Percentiles rank a stretch among this genome's conserved stretches.
phyloP scores from a whole-genome alignment of 1,140 invertebrate species.

The Schlechtendalia chinensis region DNA sequence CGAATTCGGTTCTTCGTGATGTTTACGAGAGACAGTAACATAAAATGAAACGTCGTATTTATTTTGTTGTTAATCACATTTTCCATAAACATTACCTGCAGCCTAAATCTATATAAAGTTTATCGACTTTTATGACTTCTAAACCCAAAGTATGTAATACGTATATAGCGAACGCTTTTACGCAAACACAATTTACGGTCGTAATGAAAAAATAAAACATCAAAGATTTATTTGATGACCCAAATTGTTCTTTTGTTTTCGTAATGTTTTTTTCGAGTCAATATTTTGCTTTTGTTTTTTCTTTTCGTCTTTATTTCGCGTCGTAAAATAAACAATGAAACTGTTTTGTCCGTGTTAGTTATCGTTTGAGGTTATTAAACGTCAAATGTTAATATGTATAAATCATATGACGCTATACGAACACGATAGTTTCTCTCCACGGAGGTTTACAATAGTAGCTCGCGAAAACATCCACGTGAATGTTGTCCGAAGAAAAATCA shows the following conservation, averaged over 20 bases:
- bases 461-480: no score
- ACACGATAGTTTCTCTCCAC: no score
- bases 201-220: conserved; percentile 25
- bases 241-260: conserved; percentile 29
- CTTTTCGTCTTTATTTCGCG: not conserved
- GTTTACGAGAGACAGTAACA: not conserved
- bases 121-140: conserved; percentile 15
- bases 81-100: not conserved
- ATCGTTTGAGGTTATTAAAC: conserved; percentile 7
- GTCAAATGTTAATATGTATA: not conserved
- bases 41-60: not conserved
- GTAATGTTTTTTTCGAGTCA: conserved; percentile 1
- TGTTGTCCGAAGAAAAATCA: no score
- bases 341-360: conserved; percentile 4
- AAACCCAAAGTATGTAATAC: not conserved
- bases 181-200: not conserved
- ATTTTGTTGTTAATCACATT: not conserved
- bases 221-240: conserved; percentile 31
- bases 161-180: not conserved
- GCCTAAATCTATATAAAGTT: not conserved
- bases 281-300: not conserved
- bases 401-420: not conserved
- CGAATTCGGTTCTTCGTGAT: not conserved
- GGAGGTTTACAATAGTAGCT: no score
- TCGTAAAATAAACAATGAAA: conserved; percentile 27